These are phyloP conservation scores for Timandra comae DNA, from an alignment of 2,888 invertebrate genomes.

Conservation along the genomic window DNA sequence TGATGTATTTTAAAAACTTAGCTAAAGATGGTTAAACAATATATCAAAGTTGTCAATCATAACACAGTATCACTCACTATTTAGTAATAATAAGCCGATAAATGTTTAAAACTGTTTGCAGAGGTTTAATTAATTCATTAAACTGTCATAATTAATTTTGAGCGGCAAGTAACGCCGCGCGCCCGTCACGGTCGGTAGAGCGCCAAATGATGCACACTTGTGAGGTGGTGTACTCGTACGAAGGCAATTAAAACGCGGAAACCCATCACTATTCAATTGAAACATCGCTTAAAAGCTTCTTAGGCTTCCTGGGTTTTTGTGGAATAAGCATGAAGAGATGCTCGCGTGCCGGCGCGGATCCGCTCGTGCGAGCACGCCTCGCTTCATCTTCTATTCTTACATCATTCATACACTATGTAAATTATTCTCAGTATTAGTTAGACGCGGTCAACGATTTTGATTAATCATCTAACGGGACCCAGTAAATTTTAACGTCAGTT, in stretches of 20 bases:
- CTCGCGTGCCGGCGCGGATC: slow-evolving; percentile 44
- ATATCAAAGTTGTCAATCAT: too few species aligned
- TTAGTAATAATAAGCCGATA: too few species aligned
- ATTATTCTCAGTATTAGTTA: slow-evolving; percentile 32
- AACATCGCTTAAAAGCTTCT: slow-evolving; percentile 46
- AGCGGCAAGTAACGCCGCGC: too few species aligned
- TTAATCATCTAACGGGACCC: slow-evolving; percentile 44
- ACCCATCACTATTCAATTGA: slow-evolving; percentile 60
- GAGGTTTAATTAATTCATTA: too few species aligned
- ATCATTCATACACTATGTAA: slow-evolving; percentile 43
- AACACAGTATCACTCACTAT: too few species aligned
- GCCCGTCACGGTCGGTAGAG: slow-evolving; percentile 12
- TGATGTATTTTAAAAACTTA: too few species aligned
- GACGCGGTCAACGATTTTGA: slow-evolving; percentile 41
- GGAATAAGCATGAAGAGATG: slow-evolving; percentile 22
- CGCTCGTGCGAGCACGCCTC: slow-evolving; percentile 50
- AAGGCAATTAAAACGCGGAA: slow-evolving; percentile 63
- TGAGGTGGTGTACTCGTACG: slow-evolving; percentile 15
- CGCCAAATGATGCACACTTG: slow-evolving; percentile 16
- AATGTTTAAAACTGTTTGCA: too few species aligned
- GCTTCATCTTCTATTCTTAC: slow-evolving; percentile 36
- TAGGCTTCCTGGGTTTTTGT: slow-evolving; percentile 65
- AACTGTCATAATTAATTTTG: too few species aligned
- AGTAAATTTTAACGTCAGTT: slow-evolving; percentile 7
- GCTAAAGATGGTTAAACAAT: too few species aligned